Evolutionary conservation across 2,797 vertebrate genomes (phyloP), one percentile per base, ranked within the genome.

Genomic region (Dendrocincla tyrannina): DNA sequence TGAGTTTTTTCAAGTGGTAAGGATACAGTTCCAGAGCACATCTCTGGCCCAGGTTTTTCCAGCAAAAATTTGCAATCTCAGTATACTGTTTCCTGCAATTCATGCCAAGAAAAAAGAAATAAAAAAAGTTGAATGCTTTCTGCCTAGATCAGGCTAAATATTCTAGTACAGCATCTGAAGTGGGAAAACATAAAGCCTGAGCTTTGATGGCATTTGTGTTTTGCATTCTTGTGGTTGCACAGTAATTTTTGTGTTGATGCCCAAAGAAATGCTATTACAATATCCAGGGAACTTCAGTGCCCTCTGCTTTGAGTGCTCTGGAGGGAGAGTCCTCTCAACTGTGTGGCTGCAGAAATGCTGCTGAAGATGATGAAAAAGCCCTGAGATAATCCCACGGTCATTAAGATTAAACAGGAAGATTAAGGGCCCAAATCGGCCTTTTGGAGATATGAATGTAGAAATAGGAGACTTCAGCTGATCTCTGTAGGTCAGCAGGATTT

Each of bases 281-380:
- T 58, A 68, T 24, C 41, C 39, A 42, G 93, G 83, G 47, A 84
- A 47, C 59, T 55, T 46, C 33, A 30, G 50, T 84, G 58, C 59
- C 49, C 41, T 80, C 53, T 42, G 47, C 27, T 93, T 10, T 25
- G 81, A 49, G 27, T 30, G 46, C 85, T 77, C 9, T 46, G 3
- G 30, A 58, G 66, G 81, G 72, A 77, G 46, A 74, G 24, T 46
- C 27, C 16, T 52, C 28, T 60, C 16, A 70, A 78, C 68, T 80
- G 47, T 37, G 20, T 56, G 60, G 64, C 72, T 77, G 42, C 28
- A 74, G 92, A 88, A 96, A 88, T 58, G 78, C 64, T 78, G 81
- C 64, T 80, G 78, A 96, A 94, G 91, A 92, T 93, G 91, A 95
- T 96, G 93, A 82, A 87, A 96, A 96, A 96, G 86, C 95, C 83